Evolutionary conservation across 2,797 vertebrate species (phyloP), one percentile per base, ranked within the genome.

Genomic region (Labeo calbasu): DNA sequence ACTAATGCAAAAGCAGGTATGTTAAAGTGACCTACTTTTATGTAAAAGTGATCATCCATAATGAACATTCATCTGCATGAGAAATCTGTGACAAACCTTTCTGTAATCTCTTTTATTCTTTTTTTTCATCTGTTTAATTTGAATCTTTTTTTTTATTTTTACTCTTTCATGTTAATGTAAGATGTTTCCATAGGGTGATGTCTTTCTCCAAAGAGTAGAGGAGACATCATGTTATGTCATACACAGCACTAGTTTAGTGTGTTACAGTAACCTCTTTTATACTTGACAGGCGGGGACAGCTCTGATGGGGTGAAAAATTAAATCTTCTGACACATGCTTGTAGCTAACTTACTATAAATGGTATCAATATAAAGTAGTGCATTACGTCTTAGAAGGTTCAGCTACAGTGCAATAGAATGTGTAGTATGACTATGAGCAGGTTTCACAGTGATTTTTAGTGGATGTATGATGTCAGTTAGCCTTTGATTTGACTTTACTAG

Each of bases 21-120:
- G 71, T 53, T 32, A 73, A 53, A 73, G 25, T 53, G 48, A 19
- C 48, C 25, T 73, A 73, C 48, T 73, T 53, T 53, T 91, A 75
- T 86, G 85, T 90, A 90, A 89, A 91, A 89, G 89, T 89, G 87
- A 73, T 84, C 12, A 40, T 76, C 51, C 5, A 40, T 57, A 4
- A 57, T 40, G 19, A 75, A 75, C 51, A 32, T 55, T 12, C 50
- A 55, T 32, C 17, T 55, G 21, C 3, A 8, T 40, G 28, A 55
- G 51, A 14, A 57, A 40, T 73, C 6, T 55, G 5, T 53, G 51
- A 40, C 13, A 14, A 73, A 51, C 70, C 70, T 73, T 73, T 66
- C 63, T 36, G 43, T 63, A 28, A 61, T 25, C 12, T 61, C 12
- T 14, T 61, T 61, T 2, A n/a, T n/a, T n/a, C 8, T 13, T 32